Evolutionary conservation across 2,888 invertebrate genomes (phyloP), one percentile per base, ranked within the genome.

Genomic region (Apotomis capreana): DNA sequence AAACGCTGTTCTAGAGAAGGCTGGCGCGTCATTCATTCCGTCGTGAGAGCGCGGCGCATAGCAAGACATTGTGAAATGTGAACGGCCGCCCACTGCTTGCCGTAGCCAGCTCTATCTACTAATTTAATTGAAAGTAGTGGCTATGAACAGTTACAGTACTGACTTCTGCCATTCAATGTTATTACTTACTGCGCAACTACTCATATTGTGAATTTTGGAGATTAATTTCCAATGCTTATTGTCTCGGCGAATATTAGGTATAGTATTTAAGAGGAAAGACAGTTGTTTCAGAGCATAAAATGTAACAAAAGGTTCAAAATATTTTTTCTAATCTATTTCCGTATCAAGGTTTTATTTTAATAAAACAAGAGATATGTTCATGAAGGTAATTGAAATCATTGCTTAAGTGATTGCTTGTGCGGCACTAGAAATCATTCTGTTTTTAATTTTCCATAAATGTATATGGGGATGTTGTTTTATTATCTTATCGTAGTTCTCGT

Each of bases 11-110:
- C 91, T 91, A 91, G 91, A 91, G 91, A 91, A 91, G 87, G 87
- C 83, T 92, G 92, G 92, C 92, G 92, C 92, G 93, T 93, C 93
- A 92, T 90, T 82, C 83, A 84, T 79, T 86, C 83, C 85, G 82
- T 79, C 79, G 83, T 81, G 76, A 78, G 87, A 88, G 86, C 89
- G 87, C 89, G 86, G 84, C 85, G 84, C 89, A 81, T 76, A 84
- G 86, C 89, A 85, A 89, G 89, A 88, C 87, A 90, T 92, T 93
- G 93, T 92, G 93, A 92, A 92, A 92, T 92, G 92, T 92, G 93
- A 91, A 91, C 89, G 90, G 90, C 90, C 91, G 88, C 89, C 90
- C 87, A 92, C 89, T 89, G 88, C 89, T 88, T 86, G 85, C 85
- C 85, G 84, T 87, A 86, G 84, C 84, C 86, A 84, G 84, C 85